A percentile compares a stretch with the other conserved stretches of the same genome.
Evolutionary conservation across 2,113 vertebrate species (phyloP).

Genomic region (Mesoclemmys tuberculata): DNA sequence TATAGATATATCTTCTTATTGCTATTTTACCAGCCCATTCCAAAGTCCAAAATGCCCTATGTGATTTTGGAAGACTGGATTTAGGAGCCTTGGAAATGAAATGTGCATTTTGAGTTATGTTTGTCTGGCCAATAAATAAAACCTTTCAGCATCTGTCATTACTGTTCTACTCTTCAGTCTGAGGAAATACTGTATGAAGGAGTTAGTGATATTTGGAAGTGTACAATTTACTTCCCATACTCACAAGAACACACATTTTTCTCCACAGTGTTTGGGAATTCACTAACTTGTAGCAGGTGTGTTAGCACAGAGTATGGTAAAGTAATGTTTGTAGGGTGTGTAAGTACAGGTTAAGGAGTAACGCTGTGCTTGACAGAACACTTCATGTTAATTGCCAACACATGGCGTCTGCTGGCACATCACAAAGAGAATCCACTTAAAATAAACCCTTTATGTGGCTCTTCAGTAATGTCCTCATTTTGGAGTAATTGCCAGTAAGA

Average conservation of each 20-base stretch:
- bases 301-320: neutral
- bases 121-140: neutral
- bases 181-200: neutral
- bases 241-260: neutral
- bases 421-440: neutral
- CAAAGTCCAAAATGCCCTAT: neutral
- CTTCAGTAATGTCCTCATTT: neutral
- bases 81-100: neutral
- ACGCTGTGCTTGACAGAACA: too few species aligned
- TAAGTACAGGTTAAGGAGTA: neutral
- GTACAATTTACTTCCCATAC: neutral
- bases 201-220: neutral
- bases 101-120: neutral
- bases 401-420: neutral
- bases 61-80: neutral
- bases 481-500: neutral
- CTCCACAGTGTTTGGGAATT: neutral
- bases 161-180: neutral
- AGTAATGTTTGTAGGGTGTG: neutral
- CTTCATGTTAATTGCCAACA: too few species aligned
- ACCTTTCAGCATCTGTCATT: neutral
- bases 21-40: neutral
- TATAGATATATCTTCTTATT: neutral
- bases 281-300: neutral
- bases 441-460: accelerated